Evolutionary conservation across 2,888 invertebrate species (phyloP), one percentile per base, ranked within the genome.

Genomic region (Lamproptera curius): DNA sequence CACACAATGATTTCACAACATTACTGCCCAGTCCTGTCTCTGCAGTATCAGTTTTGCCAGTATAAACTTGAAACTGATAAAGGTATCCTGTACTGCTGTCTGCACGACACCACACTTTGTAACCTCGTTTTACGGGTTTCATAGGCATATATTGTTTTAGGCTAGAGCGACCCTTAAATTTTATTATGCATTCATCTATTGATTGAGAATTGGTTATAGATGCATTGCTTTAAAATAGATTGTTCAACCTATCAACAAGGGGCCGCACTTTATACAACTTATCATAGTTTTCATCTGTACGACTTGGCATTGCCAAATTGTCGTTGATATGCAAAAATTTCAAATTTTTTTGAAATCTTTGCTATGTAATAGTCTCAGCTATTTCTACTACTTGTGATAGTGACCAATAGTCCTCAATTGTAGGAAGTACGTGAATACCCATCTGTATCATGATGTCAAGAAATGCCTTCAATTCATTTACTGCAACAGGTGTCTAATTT

Each of bases 91-190:
- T 55, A 28, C 23, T 35, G 26, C 50, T 46, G 34, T 55, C 53
- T 16, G 37, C 41, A 46, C 48, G 17, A 15, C 34, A 48, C 54
- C 54, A 56, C 11, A 53, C 45, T 46, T 58, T 58, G 43, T 43
- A 56, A 16, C 54, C 56, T 13, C 51, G 36, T 48, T 55, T 55
- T 38, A 53, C 46, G 13, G 54, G 50, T 36, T 57, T 54, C n/a
- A n/a, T n/a, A n/a, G n/a, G n/a, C n/a, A n/a, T n/a, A n/a, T n/a
- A n/a, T n/a, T n/a, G n/a, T n/a, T 57, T 58, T 41, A 59, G 23
- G 10, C 47, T 45, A 28, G 48, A 52, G 13, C 58, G 44, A 11
- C 61, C 61, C 52, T 65, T 63, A 49, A 62, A 62, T 38, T 56
- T 50, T 28, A 63, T 54, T 55, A 56, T 28, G n/a, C n/a, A n/a